Base-by-base conservation (phyloP, 35 echinoderm and acorn worm species). In the Diadema setosum region DNA sequence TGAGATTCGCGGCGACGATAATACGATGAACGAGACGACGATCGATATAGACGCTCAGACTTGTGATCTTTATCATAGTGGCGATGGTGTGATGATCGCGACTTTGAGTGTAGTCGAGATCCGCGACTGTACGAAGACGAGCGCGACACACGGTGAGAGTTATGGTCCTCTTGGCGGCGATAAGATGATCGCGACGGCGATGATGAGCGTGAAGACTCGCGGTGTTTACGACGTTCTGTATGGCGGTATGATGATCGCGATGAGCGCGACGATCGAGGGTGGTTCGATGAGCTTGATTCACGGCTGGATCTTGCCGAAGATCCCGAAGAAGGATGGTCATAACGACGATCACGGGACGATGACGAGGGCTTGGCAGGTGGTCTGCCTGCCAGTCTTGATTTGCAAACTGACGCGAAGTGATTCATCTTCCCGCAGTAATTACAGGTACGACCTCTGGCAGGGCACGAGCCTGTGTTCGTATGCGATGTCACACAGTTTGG, bases 371-470 rank as follows among this genome's bases (percentile, higher is more conserved):
- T 16, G 14, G 36, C 24, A 42, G 24, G 39, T 81, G 15, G 24
- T 12, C 76, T n/a, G 14, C 76, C 14, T 81, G 20, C 20, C 11
- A 81, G 76, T 45, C 76, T 12, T 12, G 24, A 42, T 42, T 26
- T 25, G 9, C 76, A 81, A 83, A 42, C 45, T 85, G 52, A 67
- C 58, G 8, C n/a, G 61, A 70, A 86, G 39, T 73, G 84, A 7
- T 67, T 67, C n/a, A 11, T 31, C 27, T 70, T 86, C 18, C 29
- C 37, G 39, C 84, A 70, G 15, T 70, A 61, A 40, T 86, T 70
- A 29, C 84, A 86, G 15, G 5, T 23, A 29, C 69, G 29, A 39
- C 84, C 84, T 39, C 39, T 41, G 16, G 84, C 84, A 39, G 39
- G 84, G 84, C 84, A 86, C 42, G n/a, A 26, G n/a, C 3, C 43